Evolutionary conservation across 2,113 vertebrate species (phyloP), one percentile per base, ranked within the genome.

Genomic region (Notiomystis cincta): DNA sequence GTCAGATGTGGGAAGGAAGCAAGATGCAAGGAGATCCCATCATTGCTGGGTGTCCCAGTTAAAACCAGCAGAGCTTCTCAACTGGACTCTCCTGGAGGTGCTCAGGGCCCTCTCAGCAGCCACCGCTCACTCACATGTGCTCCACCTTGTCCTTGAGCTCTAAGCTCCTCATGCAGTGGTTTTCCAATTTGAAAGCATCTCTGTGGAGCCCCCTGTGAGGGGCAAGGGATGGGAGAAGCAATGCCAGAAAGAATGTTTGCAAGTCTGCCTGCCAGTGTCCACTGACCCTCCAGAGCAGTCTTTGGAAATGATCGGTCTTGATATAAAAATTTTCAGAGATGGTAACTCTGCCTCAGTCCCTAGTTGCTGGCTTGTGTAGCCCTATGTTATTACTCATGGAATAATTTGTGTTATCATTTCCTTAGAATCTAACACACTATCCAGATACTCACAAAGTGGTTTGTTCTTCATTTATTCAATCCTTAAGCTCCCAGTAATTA

Each of bases 61-160:
- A 5, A 44, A 58, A 58, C 37, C 33, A 73, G 67, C 9, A 13
- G 25, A 50, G 73, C 35, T 73, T 40, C 37, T 75, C 0, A 0
- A 14, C 19, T 27, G 37, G 31, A 4, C 10, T 54, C 18, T 76
- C 15, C 57, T 15, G 40, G 24, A 51, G 45, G 25, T 54, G 3
- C 51, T 53, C 14, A 2, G 40, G 2, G 27, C 20, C 2, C 31
- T 37, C 33, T 35, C 33, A 7, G 70, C 81, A 78, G 58, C 54
- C 69, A 19, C 1, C 0, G 7, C 61, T 69, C 7, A 17, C 61
- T 84, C 69, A 47, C 2, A 0, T 40, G 18, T 18, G 24, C 37
- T 77, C 44, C 3, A 1, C 61, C 40, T 82, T 38, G 33, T 62
- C 50, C 50, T 23, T 24, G 22, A 20, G 37, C 37, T 85, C n/a